Evolutionary conservation across 2,888 invertebrate genomes (phyloP).

Genomic region (Chesias legatella): DNA sequence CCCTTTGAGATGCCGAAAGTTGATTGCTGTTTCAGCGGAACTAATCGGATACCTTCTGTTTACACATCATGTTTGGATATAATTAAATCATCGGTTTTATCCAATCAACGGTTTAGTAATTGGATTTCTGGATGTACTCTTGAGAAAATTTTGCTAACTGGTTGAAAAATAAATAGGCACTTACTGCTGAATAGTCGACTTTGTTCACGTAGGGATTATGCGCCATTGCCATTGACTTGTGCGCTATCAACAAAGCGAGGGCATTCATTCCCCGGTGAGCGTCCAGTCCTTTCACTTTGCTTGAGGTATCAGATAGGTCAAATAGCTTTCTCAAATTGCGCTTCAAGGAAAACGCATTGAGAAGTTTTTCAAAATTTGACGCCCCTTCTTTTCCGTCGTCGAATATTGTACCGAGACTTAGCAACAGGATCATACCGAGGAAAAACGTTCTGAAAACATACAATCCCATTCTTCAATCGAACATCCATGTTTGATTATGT

Average conservation of each 20-base stretch:
- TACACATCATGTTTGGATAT: constrained; percentile 9
- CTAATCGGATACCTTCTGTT: constrained; percentile 13
- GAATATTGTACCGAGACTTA: constrained; percentile 63
- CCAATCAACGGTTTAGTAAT: background rate
- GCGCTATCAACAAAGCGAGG: constrained; percentile 75
- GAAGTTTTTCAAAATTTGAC: constrained; percentile 71
- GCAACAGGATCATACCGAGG: constrained; percentile 57
- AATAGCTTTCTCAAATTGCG: constrained; percentile 69
- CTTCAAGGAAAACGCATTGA: constrained; percentile 75
- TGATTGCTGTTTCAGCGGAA: constrained; percentile 12
- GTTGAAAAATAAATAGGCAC: too few species aligned
- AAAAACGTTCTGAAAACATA: constrained; percentile 66
- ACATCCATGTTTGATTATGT: constrained; percentile 19
- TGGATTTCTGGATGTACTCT: too few species aligned
- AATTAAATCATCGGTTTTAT: constrained; percentile 1
- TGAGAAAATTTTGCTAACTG: constrained; percentile 3
- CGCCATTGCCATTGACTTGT: constrained; percentile 81
- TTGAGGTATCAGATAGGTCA: constrained; percentile 57
- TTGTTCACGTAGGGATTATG: constrained; percentile 81
- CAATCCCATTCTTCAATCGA: constrained; percentile 1
- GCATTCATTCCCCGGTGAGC: constrained; percentile 79
- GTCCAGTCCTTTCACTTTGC: constrained; percentile 72
- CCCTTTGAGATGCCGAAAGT: constrained; percentile 15
- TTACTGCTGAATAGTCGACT: constrained; percentile 75
- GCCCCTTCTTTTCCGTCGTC: constrained; percentile 66